Evolutionary conservation across 2,888 invertebrate species (phyloP).

Genomic region (Philaethria dido): DNA sequence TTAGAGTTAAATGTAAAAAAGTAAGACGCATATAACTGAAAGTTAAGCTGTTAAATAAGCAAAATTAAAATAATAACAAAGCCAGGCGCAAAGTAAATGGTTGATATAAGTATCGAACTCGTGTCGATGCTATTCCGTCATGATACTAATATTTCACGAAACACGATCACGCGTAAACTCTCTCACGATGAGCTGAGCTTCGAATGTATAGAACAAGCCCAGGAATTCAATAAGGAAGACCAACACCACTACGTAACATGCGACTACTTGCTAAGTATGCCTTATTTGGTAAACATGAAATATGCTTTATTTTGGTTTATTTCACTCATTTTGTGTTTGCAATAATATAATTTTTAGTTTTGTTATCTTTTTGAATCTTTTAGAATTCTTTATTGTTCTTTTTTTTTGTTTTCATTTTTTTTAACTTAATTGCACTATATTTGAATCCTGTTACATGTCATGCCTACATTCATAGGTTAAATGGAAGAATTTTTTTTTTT

Average conservation of each 20-base stretch:
- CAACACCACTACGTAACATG: slow-evolving; percentile 7
- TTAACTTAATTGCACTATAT: too few species aligned
- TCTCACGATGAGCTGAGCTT: slow-evolving; percentile 40
- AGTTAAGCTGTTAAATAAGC: neutral
- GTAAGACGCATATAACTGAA: too few species aligned
- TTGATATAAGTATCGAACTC: slow-evolving; percentile 44
- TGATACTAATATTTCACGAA: slow-evolving; percentile 57
- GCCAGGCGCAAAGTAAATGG: slow-evolving; percentile 15
- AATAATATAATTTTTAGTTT: neutral
- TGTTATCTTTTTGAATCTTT: too few species aligned
- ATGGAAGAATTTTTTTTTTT: too few species aligned
- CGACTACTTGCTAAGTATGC: neutral
- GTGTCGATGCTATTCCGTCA: slow-evolving; percentile 47
- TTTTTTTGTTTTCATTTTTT: too few species aligned
- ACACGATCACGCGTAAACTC: slow-evolving; percentile 53
- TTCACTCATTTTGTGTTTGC: neutral
- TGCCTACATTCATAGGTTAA: too few species aligned
- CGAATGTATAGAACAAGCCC: slow-evolving; percentile 34
- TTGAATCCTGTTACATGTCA: too few species aligned
- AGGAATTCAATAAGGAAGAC: slow-evolving; percentile 26
- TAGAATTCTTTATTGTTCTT: neutral
- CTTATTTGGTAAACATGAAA: neutral
- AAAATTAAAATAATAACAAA: neutral
- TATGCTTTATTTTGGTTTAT: neutral
- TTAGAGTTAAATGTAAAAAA: too few species aligned